Conservation (phyloP, 2,113 vertebrate species). For the Illadopsis cleaveri region DNA sequence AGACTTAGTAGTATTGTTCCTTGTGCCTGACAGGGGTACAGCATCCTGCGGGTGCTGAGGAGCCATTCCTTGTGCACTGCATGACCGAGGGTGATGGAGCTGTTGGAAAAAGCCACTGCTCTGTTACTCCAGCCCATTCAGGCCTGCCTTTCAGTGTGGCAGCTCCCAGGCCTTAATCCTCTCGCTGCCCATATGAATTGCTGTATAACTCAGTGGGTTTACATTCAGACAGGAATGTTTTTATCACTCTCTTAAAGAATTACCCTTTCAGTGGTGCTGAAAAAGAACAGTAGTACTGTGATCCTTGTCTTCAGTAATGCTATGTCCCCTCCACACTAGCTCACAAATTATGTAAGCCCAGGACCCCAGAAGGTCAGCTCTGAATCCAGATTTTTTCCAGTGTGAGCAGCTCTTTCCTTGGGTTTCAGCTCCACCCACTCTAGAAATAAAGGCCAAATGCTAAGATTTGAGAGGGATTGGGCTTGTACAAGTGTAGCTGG, state of each 20-base stretch:
- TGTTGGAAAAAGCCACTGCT: background rate
- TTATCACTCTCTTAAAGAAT: background rate
- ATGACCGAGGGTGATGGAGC: background rate
- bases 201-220: background rate
- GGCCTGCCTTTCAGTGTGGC: background rate
- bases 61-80: background rate
- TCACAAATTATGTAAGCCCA: background rate
- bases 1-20: background rate
- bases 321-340: background rate
- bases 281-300: background rate
- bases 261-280: background rate
- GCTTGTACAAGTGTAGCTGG: background rate
- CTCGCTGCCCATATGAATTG: accelerated
- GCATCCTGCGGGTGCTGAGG: background rate
- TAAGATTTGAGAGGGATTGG: background rate
- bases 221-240: background rate
- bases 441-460: background rate
- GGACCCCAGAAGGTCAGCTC: background rate
- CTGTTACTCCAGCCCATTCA: background rate
- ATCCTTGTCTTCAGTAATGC: background rate
- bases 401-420: background rate
- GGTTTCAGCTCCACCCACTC: background rate
- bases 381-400: background rate
- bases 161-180: background rate
- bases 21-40: background rate